Percentiles rank a stretch among this genome's conserved stretches.
These are phyloP conservation scores for Phocides pigmalion DNA, from an alignment of 1,140 invertebrate genomes.

Conservation along the genomic window DNA sequence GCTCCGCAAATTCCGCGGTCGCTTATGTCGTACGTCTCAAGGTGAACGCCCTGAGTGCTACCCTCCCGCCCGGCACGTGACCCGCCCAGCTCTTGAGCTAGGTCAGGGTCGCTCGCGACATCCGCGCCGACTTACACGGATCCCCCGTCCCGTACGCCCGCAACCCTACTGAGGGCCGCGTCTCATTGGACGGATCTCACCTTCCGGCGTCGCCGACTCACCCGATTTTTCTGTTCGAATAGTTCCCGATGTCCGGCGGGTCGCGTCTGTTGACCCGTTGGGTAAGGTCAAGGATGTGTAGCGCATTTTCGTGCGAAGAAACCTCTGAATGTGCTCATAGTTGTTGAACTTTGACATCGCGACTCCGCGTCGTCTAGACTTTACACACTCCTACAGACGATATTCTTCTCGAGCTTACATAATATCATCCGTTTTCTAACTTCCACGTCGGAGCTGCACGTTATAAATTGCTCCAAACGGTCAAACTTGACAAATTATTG, in stretches of 20 bases:
- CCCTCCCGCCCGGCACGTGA: constrained; percentile 71
- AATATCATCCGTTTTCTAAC: constrained; percentile 5
- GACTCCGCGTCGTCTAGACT: constrained; percentile 18
- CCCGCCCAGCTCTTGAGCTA: constrained; percentile 72
- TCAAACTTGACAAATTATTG: constrained; percentile 18
- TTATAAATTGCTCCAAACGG: constrained; percentile 8
- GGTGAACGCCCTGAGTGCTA: constrained; percentile 72
- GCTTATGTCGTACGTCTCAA: constrained; percentile 65
- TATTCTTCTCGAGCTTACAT: constrained; percentile 2
- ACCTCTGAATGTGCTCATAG: constrained; percentile 19
- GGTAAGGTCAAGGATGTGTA: constrained; percentile 58
- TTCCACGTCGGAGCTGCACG: background rate
- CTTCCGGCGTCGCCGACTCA: constrained; percentile 52
- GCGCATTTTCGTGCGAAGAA: constrained; percentile 26
- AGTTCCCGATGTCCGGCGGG: constrained; percentile 67
- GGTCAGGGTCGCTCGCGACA: constrained; percentile 67
- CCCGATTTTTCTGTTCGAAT: constrained; percentile 77
- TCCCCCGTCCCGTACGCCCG: constrained; percentile 35
- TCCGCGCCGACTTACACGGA: constrained; percentile 56
- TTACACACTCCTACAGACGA: constrained; percentile 3
- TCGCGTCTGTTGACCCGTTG: constrained; percentile 63
- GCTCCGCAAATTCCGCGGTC: constrained; percentile 42
- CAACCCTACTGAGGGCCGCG: constrained; percentile 30
- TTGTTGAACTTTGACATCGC: constrained; percentile 27
- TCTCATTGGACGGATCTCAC: constrained; percentile 49